Conservation (phyloP, 2,797 vertebrate genomes). For the Epinephelus coioides region DNA sequence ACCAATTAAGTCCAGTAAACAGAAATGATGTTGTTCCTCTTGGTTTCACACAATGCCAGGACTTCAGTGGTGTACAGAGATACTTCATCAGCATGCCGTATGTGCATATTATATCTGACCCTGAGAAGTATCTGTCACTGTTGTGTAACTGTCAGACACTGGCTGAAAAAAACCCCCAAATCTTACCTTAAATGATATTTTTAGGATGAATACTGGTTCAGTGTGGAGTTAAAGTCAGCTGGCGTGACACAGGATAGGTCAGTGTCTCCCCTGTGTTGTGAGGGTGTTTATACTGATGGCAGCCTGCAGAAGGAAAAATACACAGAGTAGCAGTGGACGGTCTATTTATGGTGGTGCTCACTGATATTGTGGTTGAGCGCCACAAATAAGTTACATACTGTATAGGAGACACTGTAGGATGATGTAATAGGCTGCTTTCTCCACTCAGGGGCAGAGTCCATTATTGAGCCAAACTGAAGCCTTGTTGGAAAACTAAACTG, state of each 20-base stretch:
- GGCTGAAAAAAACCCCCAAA: not conserved
- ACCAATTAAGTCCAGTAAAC: no score
- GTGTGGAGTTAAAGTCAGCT: not conserved
- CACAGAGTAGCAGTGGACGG: constrained; percentile 48
- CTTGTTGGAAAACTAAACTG: constrained; percentile 20
- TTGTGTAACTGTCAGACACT: not conserved
- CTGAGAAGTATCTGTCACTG: not conserved
- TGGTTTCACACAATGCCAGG: not conserved
- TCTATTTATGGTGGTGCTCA: constrained; percentile 73
- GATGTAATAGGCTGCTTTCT: constrained; percentile 63
- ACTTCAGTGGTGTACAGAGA: not conserved
- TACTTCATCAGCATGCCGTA: not conserved
- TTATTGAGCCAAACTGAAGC: constrained; percentile 41
- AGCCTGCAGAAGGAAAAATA: constrained; percentile 54
- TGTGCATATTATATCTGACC: not conserved
- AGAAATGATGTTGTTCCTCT: no score
- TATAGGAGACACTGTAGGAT: constrained; percentile 63
- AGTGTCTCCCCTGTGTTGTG: constrained; percentile 52
- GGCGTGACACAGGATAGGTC: constrained; percentile 16
- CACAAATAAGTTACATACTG: constrained; percentile 73
- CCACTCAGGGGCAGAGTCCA: constrained; percentile 40
- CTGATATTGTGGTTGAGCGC: constrained; percentile 71
- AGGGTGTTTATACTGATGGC: constrained; percentile 63
- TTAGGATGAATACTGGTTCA: not conserved
- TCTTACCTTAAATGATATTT: not conserved